Evolutionary conservation across 2,888 invertebrate genomes (phyloP).

Genomic region (Ophion obscuratus): DNA sequence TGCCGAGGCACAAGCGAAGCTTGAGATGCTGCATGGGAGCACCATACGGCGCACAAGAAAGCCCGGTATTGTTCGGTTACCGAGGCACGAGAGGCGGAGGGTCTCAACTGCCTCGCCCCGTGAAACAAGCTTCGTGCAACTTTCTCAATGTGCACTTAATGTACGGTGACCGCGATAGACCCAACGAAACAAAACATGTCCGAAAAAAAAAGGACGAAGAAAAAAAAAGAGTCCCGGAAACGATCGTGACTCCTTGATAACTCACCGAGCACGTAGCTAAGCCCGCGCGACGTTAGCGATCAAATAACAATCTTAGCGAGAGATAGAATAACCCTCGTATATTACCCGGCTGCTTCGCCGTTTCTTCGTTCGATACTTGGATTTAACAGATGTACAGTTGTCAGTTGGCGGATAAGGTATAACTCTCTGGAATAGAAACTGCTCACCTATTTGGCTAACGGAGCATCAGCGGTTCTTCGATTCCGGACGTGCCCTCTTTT

Average conservation of each 20-base stretch:
- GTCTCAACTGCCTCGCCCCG: constrained; percentile 56
- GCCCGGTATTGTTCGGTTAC: constrained; percentile 61
- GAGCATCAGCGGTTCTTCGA: constrained; percentile 31
- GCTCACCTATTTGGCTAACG: constrained; percentile 31
- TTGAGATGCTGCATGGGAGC: constrained; percentile 37
- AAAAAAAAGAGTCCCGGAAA: constrained; percentile 55
- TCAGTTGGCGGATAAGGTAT: constrained; percentile 45
- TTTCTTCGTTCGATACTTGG: constrained; percentile 51
- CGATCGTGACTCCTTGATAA: constrained; percentile 60
- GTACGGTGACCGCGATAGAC: constrained; percentile 62
- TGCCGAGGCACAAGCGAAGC: constrained; percentile 25
- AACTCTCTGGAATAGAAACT: constrained; percentile 58
- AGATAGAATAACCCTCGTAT: constrained; percentile 17
- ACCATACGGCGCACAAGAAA: constrained; percentile 39
- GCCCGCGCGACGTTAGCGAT: constrained; percentile 40
- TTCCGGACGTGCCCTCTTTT: constrained; percentile 39
- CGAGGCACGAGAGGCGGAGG: constrained; percentile 22
- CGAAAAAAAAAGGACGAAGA: constrained; percentile 4
- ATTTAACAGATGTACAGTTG: constrained; percentile 49
- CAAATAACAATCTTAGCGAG: constrained; percentile 43
- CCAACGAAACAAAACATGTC: constrained; percentile 6
- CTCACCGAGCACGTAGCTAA: constrained; percentile 44
- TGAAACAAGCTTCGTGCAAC: constrained; percentile 57
- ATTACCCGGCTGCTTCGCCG: constrained; percentile 22
- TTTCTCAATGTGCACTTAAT: constrained; percentile 63